phyloP scores from a whole-genome alignment of 1,140 invertebrate species.

The Drosophila gunungcola region DNA sequence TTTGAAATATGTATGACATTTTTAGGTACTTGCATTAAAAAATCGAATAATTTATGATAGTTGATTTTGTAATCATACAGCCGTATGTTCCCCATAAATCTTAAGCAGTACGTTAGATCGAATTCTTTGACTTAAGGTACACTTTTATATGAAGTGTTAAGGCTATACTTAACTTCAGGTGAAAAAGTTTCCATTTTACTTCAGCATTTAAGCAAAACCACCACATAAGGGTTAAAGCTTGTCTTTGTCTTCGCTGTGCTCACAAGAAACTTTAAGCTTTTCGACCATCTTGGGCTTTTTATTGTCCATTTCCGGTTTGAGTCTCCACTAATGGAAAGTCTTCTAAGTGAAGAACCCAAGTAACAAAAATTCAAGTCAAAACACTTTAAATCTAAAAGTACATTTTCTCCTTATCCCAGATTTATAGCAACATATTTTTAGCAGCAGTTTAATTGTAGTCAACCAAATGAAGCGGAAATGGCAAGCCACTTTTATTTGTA shows the following conservation, averaged over 20 bases:
- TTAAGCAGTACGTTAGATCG: neutral
- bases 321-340: conserved; percentile 4
- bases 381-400: neutral
- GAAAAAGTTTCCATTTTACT: neutral
- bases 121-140: neutral
- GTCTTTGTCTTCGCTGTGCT: conserved; percentile 9
- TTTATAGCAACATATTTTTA: neutral
- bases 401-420: conserved; percentile 9
- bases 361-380: neutral
- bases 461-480: conserved; percentile 8
- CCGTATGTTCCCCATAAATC: no score
- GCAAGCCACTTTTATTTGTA: conserved; percentile 3
- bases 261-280: conserved; percentile 44
- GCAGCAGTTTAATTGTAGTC: conserved; percentile 12
- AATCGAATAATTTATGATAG: no score
- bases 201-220: neutral
- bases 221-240: conserved; percentile 35
- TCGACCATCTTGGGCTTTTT: conserved; percentile 51
- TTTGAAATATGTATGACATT: no score
- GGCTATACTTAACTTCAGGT: neutral
- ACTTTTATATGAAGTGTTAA: neutral
- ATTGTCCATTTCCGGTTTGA: conserved; percentile 48
- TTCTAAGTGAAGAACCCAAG: neutral
- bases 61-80: no score
- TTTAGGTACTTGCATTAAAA: no score